Conservation (phyloP, 2,113 vertebrate genomes). For the Pseudorhombus dupliciocellatus region DNA sequence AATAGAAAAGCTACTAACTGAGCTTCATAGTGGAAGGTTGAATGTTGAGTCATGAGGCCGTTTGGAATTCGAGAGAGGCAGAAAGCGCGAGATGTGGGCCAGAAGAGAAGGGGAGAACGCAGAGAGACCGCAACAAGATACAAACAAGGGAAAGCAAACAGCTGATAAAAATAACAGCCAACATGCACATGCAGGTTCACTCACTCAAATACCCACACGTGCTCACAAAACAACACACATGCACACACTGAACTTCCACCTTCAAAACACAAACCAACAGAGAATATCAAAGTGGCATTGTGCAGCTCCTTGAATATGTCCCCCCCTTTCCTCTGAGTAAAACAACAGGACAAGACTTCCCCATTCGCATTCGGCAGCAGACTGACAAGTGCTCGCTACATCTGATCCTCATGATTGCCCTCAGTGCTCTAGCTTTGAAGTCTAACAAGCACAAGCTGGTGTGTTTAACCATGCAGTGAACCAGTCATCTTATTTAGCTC, state of each 20-base stretch:
- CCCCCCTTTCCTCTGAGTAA: constrained; percentile 34
- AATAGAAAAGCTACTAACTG: not conserved
- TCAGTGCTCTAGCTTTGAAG: constrained; percentile 53
- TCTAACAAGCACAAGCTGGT: constrained; percentile 13
- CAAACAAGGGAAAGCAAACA: constrained; percentile 68
- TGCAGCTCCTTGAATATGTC: constrained; percentile 46
- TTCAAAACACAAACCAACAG: constrained; percentile 54
- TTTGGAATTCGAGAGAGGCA: constrained; percentile 12
- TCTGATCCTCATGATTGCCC: constrained; percentile 33
- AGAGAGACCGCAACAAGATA: constrained; percentile 64
- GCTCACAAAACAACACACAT: constrained; percentile 33
- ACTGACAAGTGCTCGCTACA: constrained; percentile 20
- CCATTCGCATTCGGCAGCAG: constrained; percentile 6
- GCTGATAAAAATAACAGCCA: constrained; percentile 71
- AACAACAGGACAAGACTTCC: constrained; percentile 33
- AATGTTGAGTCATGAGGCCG: constrained; percentile 15
- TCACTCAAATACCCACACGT: constrained; percentile 1
- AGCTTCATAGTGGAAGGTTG: not conserved
- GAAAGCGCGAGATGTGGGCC: constrained; percentile 6
- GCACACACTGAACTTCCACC: constrained; percentile 31
- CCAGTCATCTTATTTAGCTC: constrained; percentile 27
- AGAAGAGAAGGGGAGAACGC: constrained; percentile 32
- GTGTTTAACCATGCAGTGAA: constrained; percentile 30
- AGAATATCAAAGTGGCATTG: constrained; percentile 62
- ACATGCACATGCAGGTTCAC: constrained; percentile 14